phyloP scores from a whole-genome alignment of 1,140 invertebrate genomes.

The Drosophila pseudoobscura region DNA sequence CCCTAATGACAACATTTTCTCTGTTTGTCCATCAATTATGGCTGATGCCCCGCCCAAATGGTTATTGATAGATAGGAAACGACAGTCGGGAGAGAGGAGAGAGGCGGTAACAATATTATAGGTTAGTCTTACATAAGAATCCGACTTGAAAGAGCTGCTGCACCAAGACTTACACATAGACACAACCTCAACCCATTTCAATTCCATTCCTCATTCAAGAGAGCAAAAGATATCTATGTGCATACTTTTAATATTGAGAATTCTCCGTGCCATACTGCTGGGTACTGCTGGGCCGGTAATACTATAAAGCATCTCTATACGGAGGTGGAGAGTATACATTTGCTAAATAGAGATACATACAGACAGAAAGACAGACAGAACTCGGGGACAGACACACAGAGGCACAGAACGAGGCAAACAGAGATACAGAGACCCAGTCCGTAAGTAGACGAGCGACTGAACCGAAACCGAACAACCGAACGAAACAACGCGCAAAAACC shows the following conservation, averaged over 20 bases:
- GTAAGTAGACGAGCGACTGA: conserved; percentile 56
- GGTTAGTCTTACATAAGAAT: conserved; percentile 48
- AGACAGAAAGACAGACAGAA: conserved; percentile 35
- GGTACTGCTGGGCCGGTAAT: conserved; percentile 49
- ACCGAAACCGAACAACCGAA: conserved; percentile 60
- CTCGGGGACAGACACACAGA: conserved; percentile 31
- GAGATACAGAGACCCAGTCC: conserved; percentile 41
- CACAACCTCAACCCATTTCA: conserved; percentile 4
- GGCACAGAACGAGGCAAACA: conserved; percentile 31
- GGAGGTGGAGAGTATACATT: conserved; percentile 32
- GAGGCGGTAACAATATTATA: conserved; percentile 4
- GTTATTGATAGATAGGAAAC: background rate
- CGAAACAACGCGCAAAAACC: conserved; percentile 71
- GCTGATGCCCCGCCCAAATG: conserved; percentile 20
- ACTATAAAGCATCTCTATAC: conserved; percentile 63
- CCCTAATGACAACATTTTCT: conserved; percentile 2
- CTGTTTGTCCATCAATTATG: conserved; percentile 3
- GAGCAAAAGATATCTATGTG: conserved; percentile 27
- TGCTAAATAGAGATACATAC: conserved; percentile 59
- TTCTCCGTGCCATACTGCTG: conserved; percentile 5
- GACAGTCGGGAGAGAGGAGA: background rate
- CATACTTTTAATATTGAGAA: conserved; percentile 1
- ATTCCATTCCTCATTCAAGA: too few species aligned
- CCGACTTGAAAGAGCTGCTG: conserved; percentile 19
- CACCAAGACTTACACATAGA: too few species aligned